Conservation (phyloP, 2,113 vertebrate genomes). For the Oenanthe oenanthe region DNA sequence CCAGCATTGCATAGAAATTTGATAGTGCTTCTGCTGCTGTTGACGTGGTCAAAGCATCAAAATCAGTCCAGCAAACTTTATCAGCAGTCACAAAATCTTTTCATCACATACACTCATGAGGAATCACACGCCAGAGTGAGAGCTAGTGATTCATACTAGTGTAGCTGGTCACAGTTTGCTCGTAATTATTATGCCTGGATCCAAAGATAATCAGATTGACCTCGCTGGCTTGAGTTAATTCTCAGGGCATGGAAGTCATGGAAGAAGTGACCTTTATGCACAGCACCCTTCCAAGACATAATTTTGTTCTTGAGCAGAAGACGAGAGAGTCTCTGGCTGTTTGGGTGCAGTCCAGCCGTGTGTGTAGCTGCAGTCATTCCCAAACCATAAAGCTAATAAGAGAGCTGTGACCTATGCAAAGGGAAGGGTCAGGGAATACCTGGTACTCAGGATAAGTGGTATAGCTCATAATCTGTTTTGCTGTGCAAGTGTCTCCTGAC, state of each 20-base stretch:
- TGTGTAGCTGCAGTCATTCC: background rate
- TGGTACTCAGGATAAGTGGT: background rate
- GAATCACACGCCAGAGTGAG: background rate
- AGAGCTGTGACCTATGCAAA: constrained; percentile 15
- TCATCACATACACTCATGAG: background rate
- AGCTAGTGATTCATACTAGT: background rate
- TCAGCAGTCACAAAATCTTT: background rate
- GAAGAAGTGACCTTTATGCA: constrained; percentile 13
- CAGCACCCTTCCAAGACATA: background rate
- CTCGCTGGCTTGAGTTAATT: background rate
- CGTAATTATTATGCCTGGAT: background rate
- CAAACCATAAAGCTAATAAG: constrained; percentile 23
- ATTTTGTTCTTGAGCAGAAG: background rate
- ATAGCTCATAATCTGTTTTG: background rate
- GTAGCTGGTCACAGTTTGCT: background rate
- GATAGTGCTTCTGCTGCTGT: background rate
- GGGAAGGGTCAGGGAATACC: background rate
- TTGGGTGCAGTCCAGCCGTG: background rate
- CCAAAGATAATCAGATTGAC: background rate
- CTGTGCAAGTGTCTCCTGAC: background rate
- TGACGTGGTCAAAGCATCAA: background rate
- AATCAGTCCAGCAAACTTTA: background rate
- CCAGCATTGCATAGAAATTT: background rate
- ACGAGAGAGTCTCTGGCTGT: background rate
- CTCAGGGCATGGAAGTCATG: background rate